These are phyloP conservation scores for Cyprinodon diabolis DNA, from an alignment of 2,797 vertebrate genomes.

Conservation along the genomic window DNA sequence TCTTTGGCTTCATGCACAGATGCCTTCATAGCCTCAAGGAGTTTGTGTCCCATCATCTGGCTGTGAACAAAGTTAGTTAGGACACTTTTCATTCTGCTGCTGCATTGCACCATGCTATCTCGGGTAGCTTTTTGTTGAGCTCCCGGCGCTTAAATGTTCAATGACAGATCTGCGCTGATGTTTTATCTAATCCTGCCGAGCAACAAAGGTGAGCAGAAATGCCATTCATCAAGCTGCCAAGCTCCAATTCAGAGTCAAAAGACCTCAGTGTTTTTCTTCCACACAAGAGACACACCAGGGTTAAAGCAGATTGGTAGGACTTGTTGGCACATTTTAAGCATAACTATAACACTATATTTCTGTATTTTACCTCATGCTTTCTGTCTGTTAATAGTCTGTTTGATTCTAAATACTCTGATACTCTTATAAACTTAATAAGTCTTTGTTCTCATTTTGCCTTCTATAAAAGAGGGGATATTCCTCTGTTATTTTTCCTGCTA, in stretches of 20 bases:
- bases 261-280: constrained; percentile 8
- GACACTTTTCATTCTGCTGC: constrained; percentile 57
- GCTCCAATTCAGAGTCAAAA: constrained; percentile 19
- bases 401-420: too few relatives aligned
- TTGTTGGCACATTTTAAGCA: too few relatives aligned
- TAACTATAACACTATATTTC: too few relatives aligned
- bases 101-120: constrained; percentile 76
- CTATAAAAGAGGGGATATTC: background rate
- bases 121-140: constrained; percentile 34
- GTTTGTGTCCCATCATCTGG: constrained; percentile 35
- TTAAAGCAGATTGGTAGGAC: too few relatives aligned
- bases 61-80: constrained; percentile 56
- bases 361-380: too few relatives aligned
- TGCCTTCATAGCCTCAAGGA: constrained; percentile 16
- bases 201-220: constrained; percentile 71
- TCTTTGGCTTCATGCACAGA: constrained; percentile 1
- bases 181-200: constrained; percentile 67
- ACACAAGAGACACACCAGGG: constrained; percentile 1
- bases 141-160: constrained; percentile 22
- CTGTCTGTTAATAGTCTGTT: too few relatives aligned
- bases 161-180: constrained; percentile 58
- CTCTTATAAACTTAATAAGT: too few relatives aligned
- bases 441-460: background rate
- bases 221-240: constrained; percentile 74
- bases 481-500: background rate